These are phyloP conservation scores for Pontoporia blainvillei DNA, from an alignment of 2,113 vertebrate genomes.

Conservation along the genomic window DNA sequence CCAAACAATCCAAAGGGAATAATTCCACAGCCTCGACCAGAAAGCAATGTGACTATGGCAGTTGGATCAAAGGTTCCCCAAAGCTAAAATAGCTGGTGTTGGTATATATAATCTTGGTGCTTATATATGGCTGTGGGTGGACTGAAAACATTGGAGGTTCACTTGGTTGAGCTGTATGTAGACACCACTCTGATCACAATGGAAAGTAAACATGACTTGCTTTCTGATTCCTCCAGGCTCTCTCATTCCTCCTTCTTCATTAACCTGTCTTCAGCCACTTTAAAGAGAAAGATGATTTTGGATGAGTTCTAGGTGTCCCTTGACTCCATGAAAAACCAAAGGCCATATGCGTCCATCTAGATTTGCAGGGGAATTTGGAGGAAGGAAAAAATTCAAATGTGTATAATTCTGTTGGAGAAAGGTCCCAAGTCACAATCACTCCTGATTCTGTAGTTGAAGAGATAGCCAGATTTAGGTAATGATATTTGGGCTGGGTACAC, in stretches of 20 bases:
- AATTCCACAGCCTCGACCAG: neutral
- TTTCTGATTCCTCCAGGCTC: neutral
- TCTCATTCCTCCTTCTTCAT: neutral
- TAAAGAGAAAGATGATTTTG: neutral
- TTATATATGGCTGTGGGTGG: neutral
- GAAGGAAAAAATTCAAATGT: neutral
- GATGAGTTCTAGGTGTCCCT: neutral
- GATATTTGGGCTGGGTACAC: neutral
- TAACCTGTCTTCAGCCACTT: neutral
- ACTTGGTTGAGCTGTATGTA: neutral
- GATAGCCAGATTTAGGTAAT: neutral
- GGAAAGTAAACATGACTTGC: neutral
- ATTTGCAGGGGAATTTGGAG: neutral
- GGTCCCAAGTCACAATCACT: neutral
- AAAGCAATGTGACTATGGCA: neutral
- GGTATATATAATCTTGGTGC: neutral
- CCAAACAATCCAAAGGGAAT: neutral
- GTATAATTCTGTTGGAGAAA: neutral
- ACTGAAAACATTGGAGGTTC: neutral
- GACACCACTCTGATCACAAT: neutral
- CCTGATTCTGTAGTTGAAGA: neutral
- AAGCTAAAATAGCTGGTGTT: neutral
- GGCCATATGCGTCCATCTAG: rapidly evolving
- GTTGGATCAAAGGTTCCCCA: neutral
- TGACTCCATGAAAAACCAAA: neutral